Percentiles rank a stretch among this genome's conserved stretches.
Conservation (phyloP, 2,888 invertebrate genomes). For the Poecilobothrus nobilitatus region DNA sequence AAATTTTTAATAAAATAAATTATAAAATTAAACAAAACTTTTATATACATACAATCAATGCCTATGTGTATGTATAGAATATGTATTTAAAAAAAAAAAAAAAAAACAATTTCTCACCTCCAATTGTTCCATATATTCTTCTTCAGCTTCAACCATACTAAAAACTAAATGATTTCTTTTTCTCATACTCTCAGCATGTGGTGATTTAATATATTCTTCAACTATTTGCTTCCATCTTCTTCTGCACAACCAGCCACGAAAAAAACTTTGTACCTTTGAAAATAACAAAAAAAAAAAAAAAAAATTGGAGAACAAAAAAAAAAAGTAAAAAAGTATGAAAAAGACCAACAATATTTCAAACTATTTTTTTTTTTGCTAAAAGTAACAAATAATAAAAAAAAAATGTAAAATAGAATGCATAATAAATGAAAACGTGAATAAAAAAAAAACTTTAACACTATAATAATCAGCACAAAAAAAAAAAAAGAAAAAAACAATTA, state of each 20-base stretch:
- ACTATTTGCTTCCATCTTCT: conserved; percentile 91
- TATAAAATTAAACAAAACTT: background rate
- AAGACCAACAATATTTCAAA: background rate
- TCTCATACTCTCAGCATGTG: conserved; percentile 88
- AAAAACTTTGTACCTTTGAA: conserved; percentile 67
- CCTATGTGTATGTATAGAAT: too few relatives aligned
- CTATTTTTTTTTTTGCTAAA: too few relatives aligned
- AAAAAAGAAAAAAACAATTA: too few relatives aligned
- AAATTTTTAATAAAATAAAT: conserved; percentile 3
- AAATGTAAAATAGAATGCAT: too few relatives aligned
- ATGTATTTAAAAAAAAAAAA: too few relatives aligned
- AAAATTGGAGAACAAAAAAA: background rate
- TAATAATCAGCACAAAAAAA: too few relatives aligned
- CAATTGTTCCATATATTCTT: conserved; percentile 86
- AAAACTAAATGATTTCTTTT: conserved; percentile 83
- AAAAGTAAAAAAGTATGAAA: background rate
- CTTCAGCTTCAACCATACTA: conserved; percentile 88
- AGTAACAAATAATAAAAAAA: too few relatives aligned
- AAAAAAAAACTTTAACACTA: too few relatives aligned
- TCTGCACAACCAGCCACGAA: conserved; percentile 86
- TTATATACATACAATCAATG: too few relatives aligned
- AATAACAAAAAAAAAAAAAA: too few relatives aligned
- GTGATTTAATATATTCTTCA: conserved; percentile 87
- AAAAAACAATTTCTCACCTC: conserved; percentile 55
- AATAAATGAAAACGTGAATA: too few relatives aligned